These are phyloP conservation scores for Charanyca ferruginea DNA, from an alignment of 2,888 invertebrate genomes.

Conservation along the genomic window DNA sequence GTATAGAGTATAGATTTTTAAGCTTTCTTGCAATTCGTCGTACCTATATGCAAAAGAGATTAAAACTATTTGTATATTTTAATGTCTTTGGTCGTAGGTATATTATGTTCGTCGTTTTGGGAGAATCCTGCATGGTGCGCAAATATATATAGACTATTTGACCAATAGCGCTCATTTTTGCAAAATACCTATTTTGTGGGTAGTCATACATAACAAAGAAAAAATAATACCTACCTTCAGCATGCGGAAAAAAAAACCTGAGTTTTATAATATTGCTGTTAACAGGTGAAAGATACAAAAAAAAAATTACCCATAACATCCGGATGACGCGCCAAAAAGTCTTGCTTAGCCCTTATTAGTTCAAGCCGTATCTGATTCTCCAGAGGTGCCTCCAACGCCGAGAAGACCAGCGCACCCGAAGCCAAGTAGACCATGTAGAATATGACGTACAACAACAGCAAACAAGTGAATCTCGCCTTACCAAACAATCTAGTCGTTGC, in stretches of 20 bases:
- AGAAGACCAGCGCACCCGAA: conserved; percentile 93
- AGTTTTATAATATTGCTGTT: too few species aligned
- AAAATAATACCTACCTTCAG: background rate
- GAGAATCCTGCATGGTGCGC: conserved; percentile 31
- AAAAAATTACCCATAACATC: conserved; percentile 91
- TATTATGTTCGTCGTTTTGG: conserved; percentile 24
- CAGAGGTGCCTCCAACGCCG: conserved; percentile 92
- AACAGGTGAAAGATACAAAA: background rate
- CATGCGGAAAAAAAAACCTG: background rate
- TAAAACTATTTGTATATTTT: too few species aligned
- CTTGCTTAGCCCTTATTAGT: conserved; percentile 88
- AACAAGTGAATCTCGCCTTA: conserved; percentile 88
- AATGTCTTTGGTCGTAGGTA: too few species aligned
- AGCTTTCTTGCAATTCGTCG: conserved; percentile 19
- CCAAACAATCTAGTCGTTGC: conserved; percentile 87
- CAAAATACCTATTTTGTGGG: conserved; percentile 27
- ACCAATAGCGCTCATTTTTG: conserved; percentile 28
- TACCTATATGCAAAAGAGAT: too few species aligned
- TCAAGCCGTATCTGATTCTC: conserved; percentile 90
- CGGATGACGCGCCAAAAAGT: conserved; percentile 91
- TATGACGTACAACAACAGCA: conserved; percentile 89
- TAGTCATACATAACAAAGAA: conserved; percentile 19
- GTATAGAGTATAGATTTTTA: too few species aligned
- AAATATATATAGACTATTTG: conserved; percentile 49
- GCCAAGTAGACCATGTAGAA: conserved; percentile 92